Conservation (phyloP, 2,888 invertebrate genomes). For the Andrena minutula region DNA sequence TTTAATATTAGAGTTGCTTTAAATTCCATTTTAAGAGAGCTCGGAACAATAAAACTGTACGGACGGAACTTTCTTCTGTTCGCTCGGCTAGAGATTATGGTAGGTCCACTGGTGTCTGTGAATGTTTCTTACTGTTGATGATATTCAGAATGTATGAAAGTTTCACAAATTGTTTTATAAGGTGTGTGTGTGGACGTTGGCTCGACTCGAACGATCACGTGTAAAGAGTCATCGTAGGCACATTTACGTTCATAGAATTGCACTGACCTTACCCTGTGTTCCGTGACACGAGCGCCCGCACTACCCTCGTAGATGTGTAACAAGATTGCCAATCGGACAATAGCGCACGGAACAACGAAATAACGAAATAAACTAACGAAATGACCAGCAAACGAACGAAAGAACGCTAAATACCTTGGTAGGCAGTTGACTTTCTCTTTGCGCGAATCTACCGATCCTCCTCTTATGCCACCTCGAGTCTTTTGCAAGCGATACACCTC, state of each 20-base stretch:
- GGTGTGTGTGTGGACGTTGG: too few relatives aligned
- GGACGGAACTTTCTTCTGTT: too few relatives aligned
- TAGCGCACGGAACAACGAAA: neutral
- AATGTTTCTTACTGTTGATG: too few relatives aligned
- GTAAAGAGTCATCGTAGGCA: constrained; percentile 10
- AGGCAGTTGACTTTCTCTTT: constrained; percentile 63
- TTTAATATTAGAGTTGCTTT: neutral
- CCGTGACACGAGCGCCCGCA: constrained; percentile 53
- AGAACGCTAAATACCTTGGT: constrained; percentile 28
- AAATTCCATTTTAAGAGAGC: neutral
- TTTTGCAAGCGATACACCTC: constrained; percentile 65
- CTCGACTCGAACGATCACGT: neutral
- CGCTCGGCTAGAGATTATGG: too few relatives aligned
- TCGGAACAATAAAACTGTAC: too few relatives aligned
- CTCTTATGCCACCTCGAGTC: constrained; percentile 52
- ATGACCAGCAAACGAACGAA: neutral
- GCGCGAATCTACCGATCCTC: constrained; percentile 59
- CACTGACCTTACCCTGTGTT: constrained; percentile 79
- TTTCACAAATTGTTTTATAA: too few relatives aligned
- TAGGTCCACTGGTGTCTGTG: too few relatives aligned
- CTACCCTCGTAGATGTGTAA: neutral
- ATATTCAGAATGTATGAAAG: too few relatives aligned
- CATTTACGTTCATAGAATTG: constrained; percentile 63
- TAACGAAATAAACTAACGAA: neutral
- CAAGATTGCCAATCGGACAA: neutral